A percentile compares a stretch with the other conserved stretches of the same genome.
Conservation (phyloP, 1,140 invertebrate species). For the Bradysia coprophila region DNA sequence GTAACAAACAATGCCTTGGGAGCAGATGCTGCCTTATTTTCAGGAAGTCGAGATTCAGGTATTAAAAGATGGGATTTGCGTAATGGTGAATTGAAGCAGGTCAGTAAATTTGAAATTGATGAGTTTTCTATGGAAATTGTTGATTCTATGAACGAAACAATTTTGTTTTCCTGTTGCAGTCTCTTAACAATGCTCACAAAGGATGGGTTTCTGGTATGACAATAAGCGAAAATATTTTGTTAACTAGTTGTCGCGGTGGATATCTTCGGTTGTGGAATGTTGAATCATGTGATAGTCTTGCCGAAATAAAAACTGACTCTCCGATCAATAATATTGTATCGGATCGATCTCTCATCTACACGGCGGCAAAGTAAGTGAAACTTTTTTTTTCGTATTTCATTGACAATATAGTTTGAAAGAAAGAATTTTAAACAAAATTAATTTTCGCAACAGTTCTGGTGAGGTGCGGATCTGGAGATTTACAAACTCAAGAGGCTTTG, state of each 20-base stretch:
- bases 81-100: slow-evolving; percentile 44
- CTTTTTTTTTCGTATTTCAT: neutral
- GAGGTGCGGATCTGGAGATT: slow-evolving; percentile 16
- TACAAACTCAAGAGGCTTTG: too few relatives aligned
- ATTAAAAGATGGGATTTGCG: slow-evolving; percentile 75
- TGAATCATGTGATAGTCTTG: slow-evolving; percentile 39
- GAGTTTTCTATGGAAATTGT: too few relatives aligned
- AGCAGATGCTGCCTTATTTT: slow-evolving; percentile 41
- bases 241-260: slow-evolving; percentile 64
- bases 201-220: slow-evolving; percentile 72
- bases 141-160: too few relatives aligned
- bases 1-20: slow-evolving; percentile 33
- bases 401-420: neutral
- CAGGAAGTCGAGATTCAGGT: slow-evolving; percentile 70
- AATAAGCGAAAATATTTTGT: slow-evolving; percentile 28
- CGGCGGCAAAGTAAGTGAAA: slow-evolving; percentile 44
- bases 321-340: slow-evolving; percentile 59
- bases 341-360: slow-evolving; percentile 55
- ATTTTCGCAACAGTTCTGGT: slow-evolving; percentile 10
- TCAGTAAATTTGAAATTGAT: slow-evolving; percentile 16
- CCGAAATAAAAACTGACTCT: slow-evolving; percentile 55
- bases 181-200: slow-evolving; percentile 72
- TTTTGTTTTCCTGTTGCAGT: slow-evolving; percentile 28
- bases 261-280: slow-evolving; percentile 54
- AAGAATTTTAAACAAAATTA: neutral